These are phyloP conservation scores for Neodiprion fabricii DNA, from an alignment of 1,140 invertebrate genomes.

Conservation along the genomic window DNA sequence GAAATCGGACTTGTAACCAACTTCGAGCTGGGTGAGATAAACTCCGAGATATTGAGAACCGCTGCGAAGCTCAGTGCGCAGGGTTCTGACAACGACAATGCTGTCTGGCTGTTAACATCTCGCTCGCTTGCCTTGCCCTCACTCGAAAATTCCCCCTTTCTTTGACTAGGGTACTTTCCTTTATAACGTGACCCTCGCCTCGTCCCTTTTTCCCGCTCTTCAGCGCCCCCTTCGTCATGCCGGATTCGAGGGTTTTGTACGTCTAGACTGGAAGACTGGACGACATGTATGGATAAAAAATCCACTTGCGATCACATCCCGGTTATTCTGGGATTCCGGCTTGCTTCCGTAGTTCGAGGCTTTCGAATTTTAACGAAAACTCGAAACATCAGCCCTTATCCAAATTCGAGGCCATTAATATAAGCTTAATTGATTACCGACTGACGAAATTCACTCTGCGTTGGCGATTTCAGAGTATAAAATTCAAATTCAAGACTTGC, in stretches of 20 bases:
- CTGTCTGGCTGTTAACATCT: slow-evolving; percentile 43
- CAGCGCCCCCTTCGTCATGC: slow-evolving; percentile 3
- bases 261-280: too few relatives aligned
- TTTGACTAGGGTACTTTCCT: slow-evolving; percentile 32
- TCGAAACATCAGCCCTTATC: too few relatives aligned
- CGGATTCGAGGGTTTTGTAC: background rate
- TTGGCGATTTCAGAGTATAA: too few relatives aligned
- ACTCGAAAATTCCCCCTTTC: slow-evolving; percentile 29
- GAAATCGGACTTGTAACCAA: too few relatives aligned
- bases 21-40: background rate
- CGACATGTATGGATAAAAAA: background rate
- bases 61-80: slow-evolving; percentile 34
- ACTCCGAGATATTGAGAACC: slow-evolving; percentile 19
- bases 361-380: too few relatives aligned
- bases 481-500: too few relatives aligned
- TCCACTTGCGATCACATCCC: background rate
- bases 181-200: slow-evolving; percentile 29
- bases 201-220: background rate
- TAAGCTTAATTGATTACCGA: too few relatives aligned
- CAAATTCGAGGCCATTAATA: too few relatives aligned
- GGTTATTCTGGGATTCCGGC: too few relatives aligned
- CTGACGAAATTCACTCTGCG: too few relatives aligned
- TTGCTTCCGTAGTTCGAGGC: too few relatives aligned
- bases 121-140: slow-evolving; percentile 21
- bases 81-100: slow-evolving; percentile 32